phyloP scores from a whole-genome alignment of 2,888 invertebrate genomes.

The Tipula lateralis region DNA sequence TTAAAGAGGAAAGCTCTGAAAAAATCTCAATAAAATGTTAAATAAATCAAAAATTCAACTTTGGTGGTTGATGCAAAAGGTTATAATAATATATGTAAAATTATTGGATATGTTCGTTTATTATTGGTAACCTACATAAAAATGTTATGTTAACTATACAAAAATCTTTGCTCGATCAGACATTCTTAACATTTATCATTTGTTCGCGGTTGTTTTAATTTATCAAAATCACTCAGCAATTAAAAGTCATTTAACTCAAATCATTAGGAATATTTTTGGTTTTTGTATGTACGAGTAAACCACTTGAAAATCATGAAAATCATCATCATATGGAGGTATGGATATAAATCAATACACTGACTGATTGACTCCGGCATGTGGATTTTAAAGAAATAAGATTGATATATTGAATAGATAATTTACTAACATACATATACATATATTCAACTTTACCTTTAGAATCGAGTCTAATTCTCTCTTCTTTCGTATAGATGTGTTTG shows the following conservation, averaged over 20 bases:
- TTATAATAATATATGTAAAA: neutral
- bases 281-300: neutral
- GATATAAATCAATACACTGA: neutral
- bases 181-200: neutral
- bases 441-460: neutral
- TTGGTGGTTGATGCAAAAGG: neutral
- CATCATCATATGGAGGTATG: slow-evolving; percentile 2
- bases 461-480: neutral
- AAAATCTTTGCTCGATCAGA: neutral
- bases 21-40: neutral
- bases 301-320: neutral
- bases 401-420: neutral
- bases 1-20: neutral
- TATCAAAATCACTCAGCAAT: slow-evolving; percentile 1
- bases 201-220: neutral
- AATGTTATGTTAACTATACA: neutral
- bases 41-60: neutral
- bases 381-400: neutral
- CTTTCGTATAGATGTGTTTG: neutral
- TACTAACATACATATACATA: neutral
- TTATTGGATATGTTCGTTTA: neutral
- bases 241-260: slow-evolving; percentile 9
- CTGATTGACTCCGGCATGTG: neutral
- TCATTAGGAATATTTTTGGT: neutral
- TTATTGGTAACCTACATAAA: neutral